Percentiles rank a stretch among this genome's conserved stretches.
These are phyloP conservation scores for Dipodomys stephensi DNA, from an alignment of 2,113 vertebrate genomes.

Conservation along the genomic window DNA sequence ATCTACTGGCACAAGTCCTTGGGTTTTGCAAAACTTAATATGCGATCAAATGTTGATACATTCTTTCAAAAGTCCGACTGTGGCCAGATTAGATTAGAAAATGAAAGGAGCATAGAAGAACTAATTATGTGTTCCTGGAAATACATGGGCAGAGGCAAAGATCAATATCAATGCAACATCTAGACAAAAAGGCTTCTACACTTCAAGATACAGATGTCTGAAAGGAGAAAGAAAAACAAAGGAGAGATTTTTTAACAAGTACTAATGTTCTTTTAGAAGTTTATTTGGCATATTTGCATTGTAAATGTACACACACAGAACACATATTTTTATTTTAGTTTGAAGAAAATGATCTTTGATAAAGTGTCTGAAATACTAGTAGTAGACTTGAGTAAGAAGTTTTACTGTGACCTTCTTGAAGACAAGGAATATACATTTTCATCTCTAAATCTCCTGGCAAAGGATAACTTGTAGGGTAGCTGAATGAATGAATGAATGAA, in stretches of 20 bases:
- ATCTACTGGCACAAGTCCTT: neutral
- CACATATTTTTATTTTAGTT: neutral
- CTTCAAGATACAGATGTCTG: neutral
- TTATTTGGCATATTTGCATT: neutral
- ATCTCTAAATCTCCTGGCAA: neutral
- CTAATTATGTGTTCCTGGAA: conserved; percentile 11
- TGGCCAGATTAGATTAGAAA: neutral
- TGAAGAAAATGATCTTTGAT: neutral
- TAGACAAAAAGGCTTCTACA: conserved; percentile 11
- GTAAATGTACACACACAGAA: neutral
- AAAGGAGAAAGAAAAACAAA: neutral
- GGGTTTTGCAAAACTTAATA: neutral
- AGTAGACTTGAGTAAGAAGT: neutral
- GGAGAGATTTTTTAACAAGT: neutral
- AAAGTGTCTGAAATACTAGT: neutral
- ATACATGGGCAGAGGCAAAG: neutral
- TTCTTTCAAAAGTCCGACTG: neutral
- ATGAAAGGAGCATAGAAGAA: neutral
- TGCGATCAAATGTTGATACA: neutral
- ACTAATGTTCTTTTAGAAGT: neutral
- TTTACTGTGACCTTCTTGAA: neutral
- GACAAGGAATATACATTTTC: neutral
- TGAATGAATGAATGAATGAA: too few species aligned
- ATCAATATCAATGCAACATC: neutral
- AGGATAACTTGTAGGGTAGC: neutral